These are phyloP conservation scores for Oplegnathus fasciatus DNA, from an alignment of 2,113 vertebrate genomes.

Conservation along the genomic window DNA sequence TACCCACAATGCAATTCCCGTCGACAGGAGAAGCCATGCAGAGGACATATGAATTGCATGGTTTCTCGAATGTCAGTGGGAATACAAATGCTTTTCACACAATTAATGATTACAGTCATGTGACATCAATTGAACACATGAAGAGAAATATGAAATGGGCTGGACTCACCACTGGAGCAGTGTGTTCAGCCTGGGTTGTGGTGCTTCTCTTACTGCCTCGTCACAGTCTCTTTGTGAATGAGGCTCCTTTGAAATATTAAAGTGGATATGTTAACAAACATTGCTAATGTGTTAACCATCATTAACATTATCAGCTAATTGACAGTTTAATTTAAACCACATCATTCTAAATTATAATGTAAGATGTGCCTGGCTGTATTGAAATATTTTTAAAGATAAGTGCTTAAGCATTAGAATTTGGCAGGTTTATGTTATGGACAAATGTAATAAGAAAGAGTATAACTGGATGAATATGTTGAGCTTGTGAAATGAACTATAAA, in stretches of 20 bases:
- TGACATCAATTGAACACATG: constrained; percentile 75
- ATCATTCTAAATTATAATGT: constrained; percentile 6
- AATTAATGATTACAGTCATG: constrained; percentile 82
- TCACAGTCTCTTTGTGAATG: constrained; percentile 71
- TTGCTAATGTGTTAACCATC: not conserved
- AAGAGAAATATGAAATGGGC: constrained; percentile 59
- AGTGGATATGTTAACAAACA: constrained; percentile 41
- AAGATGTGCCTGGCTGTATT: not conserved
- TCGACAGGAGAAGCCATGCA: constrained; percentile 79
- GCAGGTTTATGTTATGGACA: not conserved
- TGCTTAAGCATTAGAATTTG: not conserved
- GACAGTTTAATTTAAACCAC: constrained; percentile 22
- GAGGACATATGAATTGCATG: constrained; percentile 80
- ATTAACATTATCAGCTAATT: constrained; percentile 22
- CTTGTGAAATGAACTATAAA: not conserved
- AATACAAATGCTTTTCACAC: constrained; percentile 78
- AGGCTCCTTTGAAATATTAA: constrained; percentile 77
- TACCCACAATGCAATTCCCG: constrained; percentile 82
- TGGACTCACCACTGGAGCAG: constrained; percentile 84
- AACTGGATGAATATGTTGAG: not conserved
- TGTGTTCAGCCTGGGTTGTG: constrained; percentile 75
- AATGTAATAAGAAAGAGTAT: not conserved
- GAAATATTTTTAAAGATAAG: not conserved
- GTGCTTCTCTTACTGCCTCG: constrained; percentile 63
- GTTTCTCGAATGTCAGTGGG: constrained; percentile 73